A percentile compares a stretch with the other conserved stretches of the same genome.
Conservation (phyloP, 2,797 vertebrate species). For the Micromesistius poutassou region DNA sequence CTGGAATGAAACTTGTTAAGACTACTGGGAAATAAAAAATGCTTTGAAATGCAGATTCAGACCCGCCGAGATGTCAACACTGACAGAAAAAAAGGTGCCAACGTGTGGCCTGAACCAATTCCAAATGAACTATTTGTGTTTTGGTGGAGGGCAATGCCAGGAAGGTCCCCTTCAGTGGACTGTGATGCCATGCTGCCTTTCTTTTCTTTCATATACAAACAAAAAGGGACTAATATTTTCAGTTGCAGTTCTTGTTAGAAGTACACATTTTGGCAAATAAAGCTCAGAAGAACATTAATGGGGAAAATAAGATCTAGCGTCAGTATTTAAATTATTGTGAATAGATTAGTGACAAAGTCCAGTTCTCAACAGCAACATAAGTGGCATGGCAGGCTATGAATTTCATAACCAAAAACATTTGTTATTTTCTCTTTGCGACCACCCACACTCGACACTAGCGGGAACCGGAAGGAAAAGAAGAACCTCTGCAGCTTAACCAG, state of each 20-base stretch:
- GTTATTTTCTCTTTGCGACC: conserved; percentile 31
- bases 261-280: conserved; percentile 65
- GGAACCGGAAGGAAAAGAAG: conserved; percentile 30
- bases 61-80: neutral
- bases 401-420: conserved; percentile 35
- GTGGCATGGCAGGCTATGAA: conserved; percentile 23
- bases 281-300: conserved; percentile 28
- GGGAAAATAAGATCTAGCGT: conserved; percentile 1
- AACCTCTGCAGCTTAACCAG: conserved; percentile 20
- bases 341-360: conserved; percentile 5
- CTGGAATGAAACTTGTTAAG: neutral
- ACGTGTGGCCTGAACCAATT: neutral
- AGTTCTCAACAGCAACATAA: conserved; percentile 5
- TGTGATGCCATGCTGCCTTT: neutral
- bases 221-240: conserved; percentile 16
- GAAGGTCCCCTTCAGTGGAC: conserved; percentile 22
- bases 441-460: neutral
- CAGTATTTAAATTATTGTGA: conserved; percentile 3
- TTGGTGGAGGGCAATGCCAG: conserved; percentile 20
- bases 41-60: neutral
- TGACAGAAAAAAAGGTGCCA: neutral
- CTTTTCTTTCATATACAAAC: conserved; percentile 15
- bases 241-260: conserved; percentile 42
- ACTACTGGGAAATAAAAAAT: conserved; percentile 9
- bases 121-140: conserved; percentile 1